Conservation (phyloP, 1,140 invertebrate species). For the Anadara kagoshimensis region DNA sequence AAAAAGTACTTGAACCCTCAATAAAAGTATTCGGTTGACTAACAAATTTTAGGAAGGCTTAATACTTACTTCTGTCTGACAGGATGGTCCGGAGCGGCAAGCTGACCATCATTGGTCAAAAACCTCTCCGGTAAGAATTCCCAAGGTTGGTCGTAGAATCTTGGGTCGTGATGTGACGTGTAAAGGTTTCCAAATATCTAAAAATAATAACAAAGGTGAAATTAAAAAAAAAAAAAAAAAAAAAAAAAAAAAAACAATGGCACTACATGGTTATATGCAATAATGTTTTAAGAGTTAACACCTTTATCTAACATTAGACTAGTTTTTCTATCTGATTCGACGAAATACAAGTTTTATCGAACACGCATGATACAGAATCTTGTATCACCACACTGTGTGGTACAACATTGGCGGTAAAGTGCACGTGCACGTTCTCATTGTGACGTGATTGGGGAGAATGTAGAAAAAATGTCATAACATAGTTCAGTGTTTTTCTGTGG, state of each 20-base stretch:
- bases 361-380: too few species aligned
- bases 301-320: too few species aligned
- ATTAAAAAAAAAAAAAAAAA: neutral
- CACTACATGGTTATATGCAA: neutral
- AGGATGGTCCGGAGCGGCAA: slow-evolving; percentile 52
- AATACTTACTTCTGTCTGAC: slow-evolving; percentile 48
- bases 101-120: slow-evolving; percentile 46
- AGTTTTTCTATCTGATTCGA: too few species aligned
- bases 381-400: too few species aligned
- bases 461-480: too few species aligned
- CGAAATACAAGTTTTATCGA: too few species aligned
- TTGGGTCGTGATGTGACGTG: slow-evolving; percentile 86
- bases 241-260: neutral
- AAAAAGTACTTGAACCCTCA: too few species aligned
- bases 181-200: slow-evolving; percentile 86
- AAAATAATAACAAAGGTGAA: neutral
- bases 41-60: neutral
- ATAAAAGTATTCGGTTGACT: too few species aligned
- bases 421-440: too few species aligned
- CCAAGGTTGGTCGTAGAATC: slow-evolving; percentile 83
- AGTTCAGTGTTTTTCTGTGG: too few species aligned
- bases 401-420: too few species aligned
- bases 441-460: too few species aligned
- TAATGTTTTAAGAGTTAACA: neutral
- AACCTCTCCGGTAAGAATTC: slow-evolving; percentile 81